Evolutionary conservation across 2,888 invertebrate genomes (phyloP), one percentile per base, ranked within the genome.

Genomic region (Hemistola chrysoprasaria): DNA sequence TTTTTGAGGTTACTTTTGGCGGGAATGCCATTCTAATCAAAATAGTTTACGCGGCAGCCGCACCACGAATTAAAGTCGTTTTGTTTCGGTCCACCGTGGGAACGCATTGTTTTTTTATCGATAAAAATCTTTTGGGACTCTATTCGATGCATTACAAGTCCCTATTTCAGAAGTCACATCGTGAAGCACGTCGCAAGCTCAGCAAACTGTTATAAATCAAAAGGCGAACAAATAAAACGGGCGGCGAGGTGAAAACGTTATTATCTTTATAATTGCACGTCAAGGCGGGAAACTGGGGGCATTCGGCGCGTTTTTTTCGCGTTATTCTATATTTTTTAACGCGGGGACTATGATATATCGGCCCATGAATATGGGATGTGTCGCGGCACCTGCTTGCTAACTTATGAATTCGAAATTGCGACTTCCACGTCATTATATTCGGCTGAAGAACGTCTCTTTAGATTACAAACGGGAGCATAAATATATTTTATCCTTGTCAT

Each of bases 261-360:
- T 88, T 88, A 88, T 87, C 86, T 86, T 84, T 88, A 83, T 88
- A 88, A 88, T 88, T 88, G 88, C 84, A 87, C 83, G 87, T 88
- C 88, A 87, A 78, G 78, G 67, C 72, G 75, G 74, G 74, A 73
- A 75, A 68, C 69, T 62, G 66, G 63, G 61, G 63, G 60, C 59
- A 57, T 62, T 62, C 49, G 63, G 62, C 62, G 70, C 65, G 65
- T 64, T 71, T 70, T 73, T 66, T 62, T 62, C 70, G 62, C 58
- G 59, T 63, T 70, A n/a, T 67, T 68, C 58, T 63, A 44, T 59
- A 64, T 72, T 71, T 69, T 75, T 76, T 66, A 68, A 63, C 68
- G 66, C 57, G 46, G 41, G 33, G 50, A 63, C 66, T 71, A 80
- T 87, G 88, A 88, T 88, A 84, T 87, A 88, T 86, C 76, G 80